phyloP scores from a whole-genome alignment of 1,140 invertebrate species.

The Drosophila ambigua region DNA sequence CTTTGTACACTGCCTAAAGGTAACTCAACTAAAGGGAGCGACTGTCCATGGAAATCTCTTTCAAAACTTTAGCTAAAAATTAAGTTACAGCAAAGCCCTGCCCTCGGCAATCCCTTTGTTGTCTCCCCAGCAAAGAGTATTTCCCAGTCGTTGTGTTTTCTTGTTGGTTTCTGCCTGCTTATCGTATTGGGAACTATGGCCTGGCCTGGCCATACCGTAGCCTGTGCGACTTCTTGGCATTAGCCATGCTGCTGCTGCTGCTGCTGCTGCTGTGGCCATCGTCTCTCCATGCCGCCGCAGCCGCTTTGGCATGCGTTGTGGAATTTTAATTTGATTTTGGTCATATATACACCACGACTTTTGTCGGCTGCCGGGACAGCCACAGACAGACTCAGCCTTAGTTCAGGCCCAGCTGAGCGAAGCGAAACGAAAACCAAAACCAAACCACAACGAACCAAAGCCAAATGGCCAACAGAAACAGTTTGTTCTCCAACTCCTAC shows the following conservation, averaged over 20 bases:
- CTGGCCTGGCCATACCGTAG: conserved; percentile 44
- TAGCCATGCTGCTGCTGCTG: conserved; percentile 60
- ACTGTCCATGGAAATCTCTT: no score
- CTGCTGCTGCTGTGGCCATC: conserved; percentile 14
- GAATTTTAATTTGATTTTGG: conserved; percentile 82
- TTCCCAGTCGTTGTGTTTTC: background rate
- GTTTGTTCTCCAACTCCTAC: conserved; percentile 17
- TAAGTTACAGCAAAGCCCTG: no score
- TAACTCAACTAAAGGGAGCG: background rate
- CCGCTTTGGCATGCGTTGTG: conserved; percentile 73
- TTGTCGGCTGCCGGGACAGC: conserved; percentile 40
- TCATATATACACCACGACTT: conserved; percentile 70
- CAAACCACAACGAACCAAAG: conserved; percentile 33
- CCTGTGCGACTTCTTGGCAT: conserved; percentile 74
- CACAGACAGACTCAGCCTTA: background rate
- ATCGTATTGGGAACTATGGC: conserved; percentile 29
- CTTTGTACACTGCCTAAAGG: conserved; percentile 7
- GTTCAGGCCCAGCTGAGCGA: conserved; percentile 52
- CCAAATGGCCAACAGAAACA: conserved; percentile 28
- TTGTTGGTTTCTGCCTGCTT: background rate
- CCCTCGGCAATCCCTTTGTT: no score
- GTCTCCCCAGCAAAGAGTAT: background rate
- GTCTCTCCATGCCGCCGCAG: conserved; percentile 8
- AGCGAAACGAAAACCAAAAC: conserved; percentile 47
- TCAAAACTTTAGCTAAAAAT: no score